These are phyloP conservation scores for Anguilla pacifica DNA, from an alignment of 2,797 vertebrate species.

Conservation along the genomic window DNA sequence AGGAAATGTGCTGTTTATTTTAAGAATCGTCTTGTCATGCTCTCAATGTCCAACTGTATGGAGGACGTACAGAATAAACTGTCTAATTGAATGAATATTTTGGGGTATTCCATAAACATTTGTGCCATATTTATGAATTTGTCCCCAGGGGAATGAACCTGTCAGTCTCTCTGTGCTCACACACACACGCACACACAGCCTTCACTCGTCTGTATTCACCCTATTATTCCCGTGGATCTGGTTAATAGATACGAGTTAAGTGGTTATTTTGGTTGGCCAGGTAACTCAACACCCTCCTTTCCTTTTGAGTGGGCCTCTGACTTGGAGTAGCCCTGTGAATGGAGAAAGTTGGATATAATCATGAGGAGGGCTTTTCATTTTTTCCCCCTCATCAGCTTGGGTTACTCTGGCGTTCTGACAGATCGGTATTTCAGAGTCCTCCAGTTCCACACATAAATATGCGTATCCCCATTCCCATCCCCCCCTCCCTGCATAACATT, in stretches of 20 bases:
- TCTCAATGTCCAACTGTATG: not conserved
- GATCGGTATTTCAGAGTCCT: constrained; percentile 73
- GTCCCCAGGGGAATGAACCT: constrained; percentile 68
- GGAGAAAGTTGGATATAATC: constrained; percentile 52
- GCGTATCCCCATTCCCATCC: constrained; percentile 54
- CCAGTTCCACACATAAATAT: constrained; percentile 55
- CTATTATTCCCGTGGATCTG: constrained; percentile 63
- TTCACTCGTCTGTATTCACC: constrained; percentile 31
- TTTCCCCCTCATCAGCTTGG: constrained; percentile 71
- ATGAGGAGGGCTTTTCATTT: constrained; percentile 49
- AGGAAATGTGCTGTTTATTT: not conserved
- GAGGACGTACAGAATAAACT: not conserved
- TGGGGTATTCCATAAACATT: not conserved
- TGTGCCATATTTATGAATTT: constrained; percentile 46
- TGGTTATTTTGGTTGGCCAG: constrained; percentile 52
- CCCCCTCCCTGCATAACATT: constrained; percentile 14
- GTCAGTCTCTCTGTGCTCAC: constrained; percentile 17
- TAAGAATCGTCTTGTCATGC: not conserved
- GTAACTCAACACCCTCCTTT: constrained; percentile 71
- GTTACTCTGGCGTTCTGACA: constrained; percentile 75
- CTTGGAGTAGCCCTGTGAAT: constrained; percentile 59
- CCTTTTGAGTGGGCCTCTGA: constrained; percentile 67
- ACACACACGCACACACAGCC: constrained; percentile 11
- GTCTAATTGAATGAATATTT: constrained; percentile 20
- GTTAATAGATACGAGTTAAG: constrained; percentile 57